Percentiles rank a stretch among this genome's conserved stretches.
These are phyloP conservation scores for Eurystomus glaucurus DNA, from an alignment of 2,797 vertebrate genomes.

Conservation along the genomic window DNA sequence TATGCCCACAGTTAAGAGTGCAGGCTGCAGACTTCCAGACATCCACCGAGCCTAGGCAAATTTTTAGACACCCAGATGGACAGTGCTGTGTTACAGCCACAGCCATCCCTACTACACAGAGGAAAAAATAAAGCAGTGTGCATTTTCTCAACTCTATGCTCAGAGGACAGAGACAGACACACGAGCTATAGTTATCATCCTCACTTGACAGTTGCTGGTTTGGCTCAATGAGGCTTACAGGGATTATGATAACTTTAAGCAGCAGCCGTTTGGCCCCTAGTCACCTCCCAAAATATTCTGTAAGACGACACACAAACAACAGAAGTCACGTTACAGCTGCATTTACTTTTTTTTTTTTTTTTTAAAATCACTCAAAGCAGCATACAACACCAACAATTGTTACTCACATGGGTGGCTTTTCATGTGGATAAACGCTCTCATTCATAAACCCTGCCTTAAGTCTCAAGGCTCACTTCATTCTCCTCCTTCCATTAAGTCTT, in stretches of 20 bases:
- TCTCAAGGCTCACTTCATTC: slow-evolving; percentile 29
- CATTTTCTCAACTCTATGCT: neutral
- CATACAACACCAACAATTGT: slow-evolving; percentile 40
- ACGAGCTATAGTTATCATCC: slow-evolving; percentile 52
- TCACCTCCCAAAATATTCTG: slow-evolving; percentile 76
- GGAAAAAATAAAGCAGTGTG: neutral
- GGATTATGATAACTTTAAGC: slow-evolving; percentile 65
- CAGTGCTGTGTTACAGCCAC: neutral
- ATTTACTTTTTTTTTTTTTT: neutral
- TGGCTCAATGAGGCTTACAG: slow-evolving; percentile 61
- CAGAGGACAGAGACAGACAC: slow-evolving; percentile 16
- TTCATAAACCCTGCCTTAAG: slow-evolving; percentile 27
- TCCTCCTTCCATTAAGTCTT: slow-evolving; percentile 20
- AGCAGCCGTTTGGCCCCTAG: slow-evolving; percentile 44
- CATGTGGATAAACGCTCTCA: neutral
- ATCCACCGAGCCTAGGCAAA: neutral
- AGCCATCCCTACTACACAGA: neutral
- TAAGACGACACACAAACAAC: slow-evolving; percentile 66
- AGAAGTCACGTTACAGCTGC: slow-evolving; percentile 68
- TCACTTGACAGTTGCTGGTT: slow-evolving; percentile 65
- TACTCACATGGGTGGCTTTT: slow-evolving; percentile 32
- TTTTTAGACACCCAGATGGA: neutral
- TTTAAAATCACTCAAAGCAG: neutral
- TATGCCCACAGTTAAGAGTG: neutral
- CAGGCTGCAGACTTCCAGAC: neutral